Conservation (phyloP, 2,113 vertebrate species). For the Forbesichthys papilliferus region DNA sequence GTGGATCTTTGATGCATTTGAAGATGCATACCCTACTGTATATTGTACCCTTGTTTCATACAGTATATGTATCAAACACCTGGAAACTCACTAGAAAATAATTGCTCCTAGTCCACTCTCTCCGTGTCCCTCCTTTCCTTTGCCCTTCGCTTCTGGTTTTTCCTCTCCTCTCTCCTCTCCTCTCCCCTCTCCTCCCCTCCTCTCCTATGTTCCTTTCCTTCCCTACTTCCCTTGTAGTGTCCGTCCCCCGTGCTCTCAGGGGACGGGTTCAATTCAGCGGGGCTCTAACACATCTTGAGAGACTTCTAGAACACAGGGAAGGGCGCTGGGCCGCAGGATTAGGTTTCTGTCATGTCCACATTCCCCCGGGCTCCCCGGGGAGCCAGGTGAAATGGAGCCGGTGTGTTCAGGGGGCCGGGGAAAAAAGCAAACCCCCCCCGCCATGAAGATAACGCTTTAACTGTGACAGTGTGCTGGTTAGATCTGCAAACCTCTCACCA, state of each 20-base stretch:
- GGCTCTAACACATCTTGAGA: constrained; percentile 64
- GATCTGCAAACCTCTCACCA: constrained; percentile 6
- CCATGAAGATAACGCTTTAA: constrained; percentile 45
- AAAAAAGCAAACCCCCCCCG: constrained; percentile 32
- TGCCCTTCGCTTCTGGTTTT: background rate
- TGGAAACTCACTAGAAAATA: no score
- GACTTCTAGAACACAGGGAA: constrained; percentile 32
- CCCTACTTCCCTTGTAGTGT: background rate
- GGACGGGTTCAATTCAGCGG: constrained; percentile 62
- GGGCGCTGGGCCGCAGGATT: constrained; percentile 67
- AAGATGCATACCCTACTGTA: constrained; percentile 45
- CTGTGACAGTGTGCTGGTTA: constrained; percentile 32
- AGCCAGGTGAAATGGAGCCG: constrained; percentile 63
- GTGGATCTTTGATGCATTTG: constrained; percentile 53
- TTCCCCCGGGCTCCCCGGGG: constrained; percentile 52
- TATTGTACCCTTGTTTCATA: constrained; percentile 42
- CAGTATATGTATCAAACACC: no score
- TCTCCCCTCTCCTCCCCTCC: background rate
- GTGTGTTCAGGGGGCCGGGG: constrained; percentile 58
- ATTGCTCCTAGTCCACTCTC: background rate
- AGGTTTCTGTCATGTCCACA: constrained; percentile 72
- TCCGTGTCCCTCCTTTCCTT: background rate
- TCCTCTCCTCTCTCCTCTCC: no score
- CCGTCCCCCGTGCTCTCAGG: constrained; percentile 29
- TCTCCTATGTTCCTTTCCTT: background rate